Percentiles rank a stretch among this genome's conserved stretches.
Evolutionary conservation across 2,888 invertebrate genomes (phyloP).

Genomic region (Euplexia lucipara): DNA sequence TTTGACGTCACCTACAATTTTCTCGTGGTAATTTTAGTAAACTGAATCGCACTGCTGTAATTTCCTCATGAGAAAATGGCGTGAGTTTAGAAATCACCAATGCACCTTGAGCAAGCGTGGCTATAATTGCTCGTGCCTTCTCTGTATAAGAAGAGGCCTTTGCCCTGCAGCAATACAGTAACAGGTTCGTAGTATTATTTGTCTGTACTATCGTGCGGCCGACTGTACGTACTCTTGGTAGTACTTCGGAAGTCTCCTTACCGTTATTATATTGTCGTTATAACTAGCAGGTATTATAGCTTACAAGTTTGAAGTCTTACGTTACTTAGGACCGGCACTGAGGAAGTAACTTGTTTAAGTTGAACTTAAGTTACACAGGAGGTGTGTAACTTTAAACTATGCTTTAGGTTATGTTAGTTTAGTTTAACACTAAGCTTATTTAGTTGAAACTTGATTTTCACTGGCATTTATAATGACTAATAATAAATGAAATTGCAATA

Average conservation of each 20-base stretch:
- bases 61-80: too few species aligned
- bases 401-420: not conserved
- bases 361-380: not conserved
- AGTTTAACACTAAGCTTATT: not conserved
- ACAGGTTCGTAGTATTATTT: too few species aligned
- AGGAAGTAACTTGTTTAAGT: conserved; percentile 30
- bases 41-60: too few species aligned
- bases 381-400: not conserved
- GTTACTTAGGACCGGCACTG: conserved; percentile 13
- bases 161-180: too few species aligned
- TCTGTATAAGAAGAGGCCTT: too few species aligned
- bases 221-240: not conserved
- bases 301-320: conserved; percentile 26
- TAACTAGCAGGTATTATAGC: conserved; percentile 24
- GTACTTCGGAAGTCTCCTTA: not conserved
- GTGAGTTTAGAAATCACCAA: too few species aligned
- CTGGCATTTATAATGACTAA: not conserved
- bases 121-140: too few species aligned
- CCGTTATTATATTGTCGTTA: conserved; percentile 43
- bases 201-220: too few species aligned
- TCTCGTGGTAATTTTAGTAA: too few species aligned
- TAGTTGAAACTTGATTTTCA: not conserved
- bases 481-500: too few species aligned
- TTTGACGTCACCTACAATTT: too few species aligned
- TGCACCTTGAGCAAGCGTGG: too few species aligned